Evolutionary conservation across 2,797 vertebrate species (phyloP).

Genomic region (Loris lydekkerianus): DNA sequence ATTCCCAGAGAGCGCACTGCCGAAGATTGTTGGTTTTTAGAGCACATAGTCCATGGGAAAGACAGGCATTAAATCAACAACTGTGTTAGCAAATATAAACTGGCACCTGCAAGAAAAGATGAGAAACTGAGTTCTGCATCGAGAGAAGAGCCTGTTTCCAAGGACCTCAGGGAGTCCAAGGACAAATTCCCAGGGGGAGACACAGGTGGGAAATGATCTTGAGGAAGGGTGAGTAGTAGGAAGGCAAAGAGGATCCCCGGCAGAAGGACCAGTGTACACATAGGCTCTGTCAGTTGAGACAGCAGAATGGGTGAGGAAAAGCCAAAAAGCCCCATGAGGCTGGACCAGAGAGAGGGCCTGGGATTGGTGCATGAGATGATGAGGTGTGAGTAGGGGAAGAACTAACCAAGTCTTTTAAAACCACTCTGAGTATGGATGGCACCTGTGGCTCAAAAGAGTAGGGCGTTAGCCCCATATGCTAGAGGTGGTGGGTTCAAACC

Average conservation of each 20-base stretch:
- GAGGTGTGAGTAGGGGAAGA: too few species aligned
- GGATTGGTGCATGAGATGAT: accelerated
- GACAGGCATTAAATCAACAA: accelerated
- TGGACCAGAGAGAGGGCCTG: too few species aligned
- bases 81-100: accelerated
- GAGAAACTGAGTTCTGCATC: neutral
- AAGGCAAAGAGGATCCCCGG: neutral
- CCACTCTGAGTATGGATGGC: too few species aligned
- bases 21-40: accelerated
- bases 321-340: too few species aligned
- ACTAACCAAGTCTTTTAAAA: accelerated
- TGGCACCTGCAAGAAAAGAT: too few species aligned
- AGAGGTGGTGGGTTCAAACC: too few species aligned
- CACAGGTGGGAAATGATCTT: neutral
- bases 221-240: too few species aligned
- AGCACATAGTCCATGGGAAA: neutral
- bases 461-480: too few species aligned
- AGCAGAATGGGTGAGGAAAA: neutral
- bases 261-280: neutral
- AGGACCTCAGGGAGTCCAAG: neutral
- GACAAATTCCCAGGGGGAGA: accelerated
- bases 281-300: neutral
- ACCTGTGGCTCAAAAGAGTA: too few species aligned
- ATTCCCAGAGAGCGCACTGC: too few species aligned
- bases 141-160: neutral